Evolutionary conservation across 1,140 invertebrate species (phyloP).

Genomic region (Odontomachus brunneus): DNA sequence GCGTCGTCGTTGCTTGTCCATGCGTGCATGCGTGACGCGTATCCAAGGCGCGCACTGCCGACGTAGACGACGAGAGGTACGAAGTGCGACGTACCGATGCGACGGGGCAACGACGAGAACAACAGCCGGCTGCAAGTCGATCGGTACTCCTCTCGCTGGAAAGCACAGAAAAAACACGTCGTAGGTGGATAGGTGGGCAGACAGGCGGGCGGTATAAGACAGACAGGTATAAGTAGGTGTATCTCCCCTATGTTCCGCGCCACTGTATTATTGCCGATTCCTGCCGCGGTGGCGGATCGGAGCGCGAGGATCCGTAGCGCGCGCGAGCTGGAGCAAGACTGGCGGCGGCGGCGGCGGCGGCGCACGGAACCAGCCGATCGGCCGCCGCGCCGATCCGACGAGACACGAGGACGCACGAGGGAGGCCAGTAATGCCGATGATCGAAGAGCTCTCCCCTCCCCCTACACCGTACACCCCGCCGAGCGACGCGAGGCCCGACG

Average conservation of each 20-base stretch:
- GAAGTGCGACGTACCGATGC: not conserved
- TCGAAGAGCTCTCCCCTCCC: conserved; percentile 62
- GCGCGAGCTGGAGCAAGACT: conserved; percentile 41
- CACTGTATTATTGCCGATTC: not conserved
- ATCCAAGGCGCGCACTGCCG: conserved; percentile 48
- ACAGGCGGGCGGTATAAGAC: no score
- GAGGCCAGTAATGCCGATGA: conserved; percentile 64
- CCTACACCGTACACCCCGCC: conserved; percentile 18
- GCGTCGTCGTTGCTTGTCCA: conserved; percentile 42
- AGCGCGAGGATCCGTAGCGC: conserved; percentile 27
- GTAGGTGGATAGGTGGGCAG: not conserved
- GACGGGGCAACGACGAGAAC: not conserved
- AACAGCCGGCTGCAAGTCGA: not conserved
- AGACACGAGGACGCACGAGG: conserved; percentile 66
- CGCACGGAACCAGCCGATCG: conserved; percentile 58
- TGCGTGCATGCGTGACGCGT: conserved; percentile 48
- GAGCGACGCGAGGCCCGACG: conserved; percentile 58
- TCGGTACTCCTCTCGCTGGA: not conserved
- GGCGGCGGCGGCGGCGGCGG: conserved; percentile 12
- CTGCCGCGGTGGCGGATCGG: conserved; percentile 6
- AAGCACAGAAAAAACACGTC: conserved; percentile 27
- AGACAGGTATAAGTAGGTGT: not conserved
- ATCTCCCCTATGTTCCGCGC: conserved; percentile 21
- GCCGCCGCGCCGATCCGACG: conserved; percentile 63
- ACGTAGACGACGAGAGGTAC: not conserved